Evolutionary conservation across 2,113 vertebrate species (phyloP), one percentile per base, ranked within the genome.

Genomic region (Cyprinodon variegatus): DNA sequence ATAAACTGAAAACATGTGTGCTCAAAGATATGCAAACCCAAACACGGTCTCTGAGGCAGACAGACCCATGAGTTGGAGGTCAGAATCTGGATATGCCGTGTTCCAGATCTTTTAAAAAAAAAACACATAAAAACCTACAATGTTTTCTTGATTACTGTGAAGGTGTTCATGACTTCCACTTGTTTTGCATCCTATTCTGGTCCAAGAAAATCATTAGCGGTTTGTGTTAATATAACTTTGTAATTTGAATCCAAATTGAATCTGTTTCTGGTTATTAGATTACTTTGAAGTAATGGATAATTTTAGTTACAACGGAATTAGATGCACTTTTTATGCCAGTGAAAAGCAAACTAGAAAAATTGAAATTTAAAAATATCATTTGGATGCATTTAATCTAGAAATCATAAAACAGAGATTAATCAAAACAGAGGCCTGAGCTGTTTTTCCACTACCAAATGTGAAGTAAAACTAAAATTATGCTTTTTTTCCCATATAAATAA

Each of bases 1-100:
- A 79, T 74, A 84, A 17, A 37, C 17, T 1, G 2, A 59, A 70
- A 37, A 39, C 63, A 12, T 37, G 50, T 57, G 50, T n/a, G 50
- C 50, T 57, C 17, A 57, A 57, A 57, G 50, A 57, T 57, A 57
- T 57, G 50, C 50, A 57, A 57, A 57, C 17, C 50, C 50, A 57
- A 57, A 57, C 8, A 57, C 17, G 6, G 17, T 57, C 50, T n/a
- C n/a, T 57, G 17, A 20, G 10, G 50, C 50, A 57, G 17, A n/a
- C 20, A 57, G 50, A 57, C 50, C 50, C 20, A 20, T 7, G 7
- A 57, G 50, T 57, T 57, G 50, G 50, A 57, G 50, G 50, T 57
- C 50, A 57, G 50, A 57, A 57, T n/a, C 50, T 9, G 50, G 6
- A 57, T 20, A 57, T n/a, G 50, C 15, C 17, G 48, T 20, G 15